Percentiles rank a stretch among this genome's conserved stretches.
phyloP scores from a whole-genome alignment of 2,888 invertebrate genomes.

The Ramazzottius varieornatus region DNA sequence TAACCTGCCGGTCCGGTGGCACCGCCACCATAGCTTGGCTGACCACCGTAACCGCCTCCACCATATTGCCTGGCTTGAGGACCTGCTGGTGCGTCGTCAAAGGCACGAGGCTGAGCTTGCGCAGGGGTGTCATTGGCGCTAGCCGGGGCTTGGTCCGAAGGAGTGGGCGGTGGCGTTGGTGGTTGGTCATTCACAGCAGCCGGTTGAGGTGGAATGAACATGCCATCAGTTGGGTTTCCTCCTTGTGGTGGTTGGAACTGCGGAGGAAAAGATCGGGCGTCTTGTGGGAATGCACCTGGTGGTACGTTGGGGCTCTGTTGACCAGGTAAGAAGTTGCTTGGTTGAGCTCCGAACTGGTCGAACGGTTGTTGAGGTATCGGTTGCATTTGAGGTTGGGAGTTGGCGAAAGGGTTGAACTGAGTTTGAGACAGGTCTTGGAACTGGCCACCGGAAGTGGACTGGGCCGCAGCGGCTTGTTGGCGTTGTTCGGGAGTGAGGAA shows the following conservation, averaged over 20 bases:
- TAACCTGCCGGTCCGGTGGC: too few species aligned
- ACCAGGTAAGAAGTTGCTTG: too few species aligned
- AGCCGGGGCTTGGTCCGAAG: not conserved
- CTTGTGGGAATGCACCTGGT: not conserved
- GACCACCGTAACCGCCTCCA: not conserved
- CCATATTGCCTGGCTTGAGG: not conserved
- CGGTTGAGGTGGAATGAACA: constrained; percentile 2
- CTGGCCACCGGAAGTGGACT: too few species aligned
- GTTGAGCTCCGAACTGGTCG: too few species aligned
- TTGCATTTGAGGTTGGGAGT: too few species aligned
- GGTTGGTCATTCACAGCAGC: not conserved
- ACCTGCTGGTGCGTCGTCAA: not conserved
- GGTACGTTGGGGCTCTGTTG: too few species aligned
- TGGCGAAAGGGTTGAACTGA: too few species aligned
- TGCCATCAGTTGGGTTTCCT: not conserved
- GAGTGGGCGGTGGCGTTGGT: not conserved
- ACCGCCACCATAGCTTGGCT: not conserved
- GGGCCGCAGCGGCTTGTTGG: too few species aligned
- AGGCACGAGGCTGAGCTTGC: not conserved
- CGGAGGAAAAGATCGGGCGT: too few species aligned
- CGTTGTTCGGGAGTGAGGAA: not conserved
- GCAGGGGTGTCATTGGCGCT: not conserved
- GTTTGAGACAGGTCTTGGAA: too few species aligned
- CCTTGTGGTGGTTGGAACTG: not conserved
- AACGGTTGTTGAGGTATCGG: too few species aligned